Base-by-base conservation (phyloP, 35 echinoderm and acorn worm genomes). In the Holothuria glaberrima region DNA sequence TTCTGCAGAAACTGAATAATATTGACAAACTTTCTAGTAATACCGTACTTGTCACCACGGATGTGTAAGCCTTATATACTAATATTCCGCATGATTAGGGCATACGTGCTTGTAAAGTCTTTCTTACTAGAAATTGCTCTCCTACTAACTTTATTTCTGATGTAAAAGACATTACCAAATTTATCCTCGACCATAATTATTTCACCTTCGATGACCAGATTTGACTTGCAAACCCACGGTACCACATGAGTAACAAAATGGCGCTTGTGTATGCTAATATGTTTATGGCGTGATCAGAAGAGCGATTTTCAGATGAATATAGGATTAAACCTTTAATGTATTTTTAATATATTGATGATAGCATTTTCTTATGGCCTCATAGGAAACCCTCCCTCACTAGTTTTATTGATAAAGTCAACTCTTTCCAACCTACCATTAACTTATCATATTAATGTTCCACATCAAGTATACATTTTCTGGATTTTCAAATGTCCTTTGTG, bases 161-260 rank as follows among this genome's bases (percentile, higher is more conserved):
- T 20, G 13, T 82, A 54, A 33, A 41, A 6, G 22, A 50, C n/a
- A 63, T 65, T 35, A 68, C 34, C 52, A 30, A 62, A 86, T 65
- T 86, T 38, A 62, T 65, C 67, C 52, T 86, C 12, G 33, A 62
- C 61, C 83, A 86, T 58, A 86, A 86, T 45, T 35, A 86, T 30
- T 86, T 86, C 36, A 66, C 57, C 16, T 86, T 86, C 67, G 52
- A 86, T 56, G 31, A 68, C 16, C 32, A 35, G 27, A 21, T 45
- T n/a, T n/a, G n/a, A n/a, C n/a, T 68, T 86, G 5, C 83, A 12
- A 67, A 36, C n/a, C 3, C n/a, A 86, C 18, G 83, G 58, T 17
- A 68, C 83, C 12, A 10, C 4, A 86, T 86, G 83, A 58, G 83
- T 24, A 65, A 36, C 26, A 83, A 83, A 59, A 59, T 83, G 56